Evolutionary conservation across 2,113 vertebrate species (phyloP), one percentile per base, ranked within the genome.

Genomic region (Antigone vipio): DNA sequence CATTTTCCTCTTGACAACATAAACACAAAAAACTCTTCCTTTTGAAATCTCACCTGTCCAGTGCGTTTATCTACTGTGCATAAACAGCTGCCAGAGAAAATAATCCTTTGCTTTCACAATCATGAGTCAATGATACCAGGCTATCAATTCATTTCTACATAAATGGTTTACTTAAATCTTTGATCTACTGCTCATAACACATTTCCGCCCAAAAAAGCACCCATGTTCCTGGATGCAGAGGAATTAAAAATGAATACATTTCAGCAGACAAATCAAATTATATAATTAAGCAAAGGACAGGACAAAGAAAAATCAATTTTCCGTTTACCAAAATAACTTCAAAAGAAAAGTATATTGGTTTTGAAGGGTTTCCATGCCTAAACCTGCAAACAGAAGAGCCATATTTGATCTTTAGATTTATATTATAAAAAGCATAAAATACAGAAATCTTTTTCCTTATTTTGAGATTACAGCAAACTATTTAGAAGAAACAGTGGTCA

Each of bases 51-150:
- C 53, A 73, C 75, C 62, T 85, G 47, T 52, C 53, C 53, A 30
- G 40, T 64, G 77, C 38, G 38, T 44, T 42, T 94, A 64, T 53
- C 67, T 49, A 56, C 72, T 56, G 63, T 38, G 59, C 59, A n/a
- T 12, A 82, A 92, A 49, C 26, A 85, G 52, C 91, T 97, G 96
- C 96, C 97, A 97, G 74, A 84, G 27, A 86, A 94, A 80, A 64
- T 96, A 91, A 94, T 72, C 72, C 73, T 67, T 67, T 81, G 75
- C 80, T 95, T 74, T 92, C 88, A 69, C 64, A 89, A 12, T 20
- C 62, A 56, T 30, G 29, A 95, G 52, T 63, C 73, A 93, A 40
- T 82, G 69, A 86, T 71, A 72, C 30, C 47, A 30, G 71, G 76
- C 34, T 84, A 58, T 52, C 84, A 64, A 72, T 88, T 68, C 19